phyloP scores from a whole-genome alignment of 2,888 invertebrate species.

The Erpobdella octoculata region DNA sequence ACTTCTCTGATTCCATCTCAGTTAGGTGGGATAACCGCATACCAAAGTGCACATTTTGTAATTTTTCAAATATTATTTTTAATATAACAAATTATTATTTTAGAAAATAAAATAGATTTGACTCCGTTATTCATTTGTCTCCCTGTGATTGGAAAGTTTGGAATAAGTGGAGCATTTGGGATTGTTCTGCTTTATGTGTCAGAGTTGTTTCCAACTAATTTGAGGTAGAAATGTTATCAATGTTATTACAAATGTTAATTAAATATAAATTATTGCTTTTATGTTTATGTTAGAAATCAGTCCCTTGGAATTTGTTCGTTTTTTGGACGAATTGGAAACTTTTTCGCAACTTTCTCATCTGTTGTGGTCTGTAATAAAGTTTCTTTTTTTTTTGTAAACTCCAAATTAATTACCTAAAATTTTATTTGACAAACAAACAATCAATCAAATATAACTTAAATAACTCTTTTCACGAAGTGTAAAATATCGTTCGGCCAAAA shows the following conservation, averaged over 20 bases:
- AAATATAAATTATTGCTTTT: not conserved
- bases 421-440: too few relatives aligned
- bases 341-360: conserved; percentile 46
- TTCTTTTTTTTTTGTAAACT: too few relatives aligned
- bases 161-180: conserved; percentile 48
- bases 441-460: too few relatives aligned
- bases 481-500: too few relatives aligned
- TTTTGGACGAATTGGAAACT: conserved; percentile 47
- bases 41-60: not conserved
- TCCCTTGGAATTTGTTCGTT: conserved; percentile 47
- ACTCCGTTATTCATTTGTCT: conserved; percentile 32
- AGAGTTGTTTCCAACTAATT: conserved; percentile 43
- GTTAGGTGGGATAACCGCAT: not conserved
- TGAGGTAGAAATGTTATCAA: too few relatives aligned
- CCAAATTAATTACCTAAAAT: too few relatives aligned
- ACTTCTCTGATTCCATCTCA: conserved; percentile 26
- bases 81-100: too few relatives aligned
- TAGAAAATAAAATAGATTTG: not conserved
- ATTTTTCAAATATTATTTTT: too few relatives aligned
- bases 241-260: too few relatives aligned
- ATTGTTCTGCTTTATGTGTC: conserved; percentile 47
- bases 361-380: conserved; percentile 46
- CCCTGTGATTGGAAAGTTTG: conserved; percentile 47
- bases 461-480: too few relatives aligned
- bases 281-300: conserved; percentile 44